Evolutionary conservation across 2,888 invertebrate genomes (phyloP).

Genomic region (Ephialtes manifestator): DNA sequence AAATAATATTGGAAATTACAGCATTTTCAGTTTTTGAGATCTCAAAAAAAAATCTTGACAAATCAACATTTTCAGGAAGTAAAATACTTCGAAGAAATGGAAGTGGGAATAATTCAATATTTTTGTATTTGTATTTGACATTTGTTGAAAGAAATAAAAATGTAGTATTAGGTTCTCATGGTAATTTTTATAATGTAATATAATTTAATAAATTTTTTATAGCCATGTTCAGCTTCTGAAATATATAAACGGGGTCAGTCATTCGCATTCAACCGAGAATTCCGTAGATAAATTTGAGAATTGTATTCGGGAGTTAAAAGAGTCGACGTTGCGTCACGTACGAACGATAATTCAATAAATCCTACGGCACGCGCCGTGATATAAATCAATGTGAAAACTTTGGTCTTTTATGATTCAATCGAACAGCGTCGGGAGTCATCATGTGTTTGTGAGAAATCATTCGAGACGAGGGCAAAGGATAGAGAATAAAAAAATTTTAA

Average conservation of each 20-base stretch:
- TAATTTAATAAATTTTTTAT: too few species aligned
- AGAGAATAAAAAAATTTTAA: too few species aligned
- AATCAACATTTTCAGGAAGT: too few species aligned
- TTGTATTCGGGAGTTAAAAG: neutral
- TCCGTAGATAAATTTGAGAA: constrained; percentile 4
- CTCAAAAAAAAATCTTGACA: too few species aligned
- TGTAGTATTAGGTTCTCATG: too few species aligned
- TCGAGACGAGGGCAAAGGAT: constrained; percentile 13
- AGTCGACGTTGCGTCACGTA: constrained; percentile 45
- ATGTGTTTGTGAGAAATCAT: constrained; percentile 13
- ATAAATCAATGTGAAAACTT: constrained; percentile 9
- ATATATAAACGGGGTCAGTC: constrained; percentile 51
- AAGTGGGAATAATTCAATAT: too few species aligned
- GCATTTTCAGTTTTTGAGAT: too few species aligned
- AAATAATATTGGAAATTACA: too few species aligned
- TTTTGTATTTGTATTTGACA: too few species aligned
- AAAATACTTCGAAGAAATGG: too few species aligned
- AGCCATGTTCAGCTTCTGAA: constrained; percentile 95
- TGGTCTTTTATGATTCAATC: constrained; percentile 24
- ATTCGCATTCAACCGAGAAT: neutral
- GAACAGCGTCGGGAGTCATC: neutral
- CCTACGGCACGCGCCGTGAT: constrained; percentile 6
- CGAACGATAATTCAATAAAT: constrained; percentile 44
- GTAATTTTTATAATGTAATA: too few species aligned
- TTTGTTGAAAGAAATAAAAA: too few species aligned